A percentile compares a stretch with the other conserved stretches of the same genome.
Conservation (phyloP, 2,888 invertebrate species). For the Microctonus aethiopoides region DNA sequence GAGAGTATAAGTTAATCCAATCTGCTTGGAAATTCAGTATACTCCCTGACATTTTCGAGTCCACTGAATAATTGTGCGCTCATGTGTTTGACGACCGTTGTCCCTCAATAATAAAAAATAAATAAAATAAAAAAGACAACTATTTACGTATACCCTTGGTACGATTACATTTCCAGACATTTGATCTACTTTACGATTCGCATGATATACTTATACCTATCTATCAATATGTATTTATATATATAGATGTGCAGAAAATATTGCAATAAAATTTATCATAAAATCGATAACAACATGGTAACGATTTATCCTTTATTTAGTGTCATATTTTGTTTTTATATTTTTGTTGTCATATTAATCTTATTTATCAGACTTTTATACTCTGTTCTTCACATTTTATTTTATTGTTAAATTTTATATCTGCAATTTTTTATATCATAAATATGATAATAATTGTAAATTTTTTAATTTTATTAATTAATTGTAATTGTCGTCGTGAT, state of each 20-base stretch:
- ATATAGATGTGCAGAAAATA: neutral
- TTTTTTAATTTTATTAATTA: neutral
- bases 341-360: neutral
- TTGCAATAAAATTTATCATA: neutral
- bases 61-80: slow-evolving; percentile 17
- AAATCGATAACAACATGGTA: neutral
- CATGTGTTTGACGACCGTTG: neutral
- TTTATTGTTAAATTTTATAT: too few species aligned
- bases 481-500: neutral
- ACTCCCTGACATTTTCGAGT: slow-evolving; percentile 24
- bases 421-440: neutral
- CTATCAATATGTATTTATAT: neutral
- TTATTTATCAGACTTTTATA: too few species aligned
- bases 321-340: neutral
- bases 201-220: neutral
- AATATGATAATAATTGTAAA: neutral
- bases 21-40: slow-evolving; percentile 16
- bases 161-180: neutral
- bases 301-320: neutral
- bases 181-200: neutral
- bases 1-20: slow-evolving; percentile 36
- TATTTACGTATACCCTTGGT: neutral
- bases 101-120: neutral
- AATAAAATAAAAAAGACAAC: neutral
- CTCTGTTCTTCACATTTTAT: too few species aligned